These are phyloP conservation scores for Meloidogyne hapla DNA, from an alignment of 1,140 invertebrate species.

Conservation along the genomic window DNA sequence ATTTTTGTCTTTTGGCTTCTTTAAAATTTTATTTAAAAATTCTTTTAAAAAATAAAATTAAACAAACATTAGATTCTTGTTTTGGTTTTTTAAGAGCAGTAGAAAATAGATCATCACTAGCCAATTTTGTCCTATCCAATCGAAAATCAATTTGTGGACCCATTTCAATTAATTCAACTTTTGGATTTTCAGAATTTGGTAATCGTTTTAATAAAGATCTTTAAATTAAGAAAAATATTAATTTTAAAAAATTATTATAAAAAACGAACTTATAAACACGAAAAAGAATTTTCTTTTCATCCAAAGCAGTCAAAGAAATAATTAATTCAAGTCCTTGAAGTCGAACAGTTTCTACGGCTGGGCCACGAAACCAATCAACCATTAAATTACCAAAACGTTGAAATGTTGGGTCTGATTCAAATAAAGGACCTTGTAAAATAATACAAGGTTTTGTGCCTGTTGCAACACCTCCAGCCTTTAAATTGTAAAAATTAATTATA, in stretches of 20 bases:
- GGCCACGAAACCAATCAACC: constrained; percentile 86
- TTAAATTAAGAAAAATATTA: constrained; percentile 22
- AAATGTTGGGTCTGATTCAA: constrained; percentile 77
- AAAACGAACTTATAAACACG: constrained; percentile 77
- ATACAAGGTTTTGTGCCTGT: constrained; percentile 85
- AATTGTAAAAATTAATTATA: constrained; percentile 11
- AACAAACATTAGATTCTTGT: constrained; percentile 72
- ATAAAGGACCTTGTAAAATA: constrained; percentile 86
- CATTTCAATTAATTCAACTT: constrained; percentile 88
- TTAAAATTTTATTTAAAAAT: constrained; percentile 38
- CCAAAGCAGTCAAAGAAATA: constrained; percentile 79
- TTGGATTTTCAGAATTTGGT: constrained; percentile 75
- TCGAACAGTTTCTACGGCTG: constrained; percentile 76
- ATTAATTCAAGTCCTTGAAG: constrained; percentile 89
- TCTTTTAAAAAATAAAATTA: not conserved
- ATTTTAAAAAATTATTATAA: not conserved
- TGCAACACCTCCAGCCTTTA: constrained; percentile 74
- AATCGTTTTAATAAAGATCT: constrained; percentile 87
- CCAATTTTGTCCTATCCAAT: constrained; percentile 80
- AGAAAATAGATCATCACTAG: constrained; percentile 85
- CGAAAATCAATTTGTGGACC: constrained; percentile 86
- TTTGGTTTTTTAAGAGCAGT: constrained; percentile 80
- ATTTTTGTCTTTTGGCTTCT: constrained; percentile 85
- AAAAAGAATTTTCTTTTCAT: constrained; percentile 76
- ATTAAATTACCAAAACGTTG: constrained; percentile 83